Evolutionary conservation across 2,797 vertebrate species (phyloP).

Genomic region (Ptychadena robeensis): DNA sequence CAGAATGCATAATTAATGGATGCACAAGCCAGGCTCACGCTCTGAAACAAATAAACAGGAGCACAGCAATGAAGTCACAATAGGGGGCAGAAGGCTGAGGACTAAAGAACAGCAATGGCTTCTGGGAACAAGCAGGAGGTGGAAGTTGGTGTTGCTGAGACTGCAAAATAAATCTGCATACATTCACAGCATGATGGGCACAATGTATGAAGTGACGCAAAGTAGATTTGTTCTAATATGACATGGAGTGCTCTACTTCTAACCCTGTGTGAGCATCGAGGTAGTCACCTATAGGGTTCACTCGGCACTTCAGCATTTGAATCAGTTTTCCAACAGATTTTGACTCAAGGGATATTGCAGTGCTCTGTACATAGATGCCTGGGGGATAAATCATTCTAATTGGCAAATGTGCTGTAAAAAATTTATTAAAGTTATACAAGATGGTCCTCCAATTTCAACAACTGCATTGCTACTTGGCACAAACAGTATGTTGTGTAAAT

Average conservation of each 20-base stretch:
- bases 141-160: constrained; percentile 25
- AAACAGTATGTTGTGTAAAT: background rate
- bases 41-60: constrained; percentile 30
- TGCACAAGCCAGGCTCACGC: constrained; percentile 10
- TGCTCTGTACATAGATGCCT: background rate
- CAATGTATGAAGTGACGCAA: constrained; percentile 18
- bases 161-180: constrained; percentile 30
- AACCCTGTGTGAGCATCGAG: constrained; percentile 2
- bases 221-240: background rate
- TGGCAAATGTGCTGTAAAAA: constrained; percentile 14
- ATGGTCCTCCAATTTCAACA: background rate
- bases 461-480: background rate
- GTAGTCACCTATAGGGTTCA: background rate
- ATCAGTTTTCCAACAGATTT: background rate
- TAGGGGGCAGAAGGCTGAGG: constrained; percentile 38
- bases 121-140: constrained; percentile 32
- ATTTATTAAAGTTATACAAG: background rate
- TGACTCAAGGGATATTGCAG: background rate
- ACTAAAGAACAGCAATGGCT: constrained; percentile 40
- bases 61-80: constrained; percentile 28
- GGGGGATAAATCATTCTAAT: background rate
- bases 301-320: background rate
- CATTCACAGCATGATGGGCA: constrained; percentile 14
- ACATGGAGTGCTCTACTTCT: background rate
- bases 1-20: constrained; percentile 42